phyloP scores from a whole-genome alignment of 2,797 vertebrate species.

The Columba guinea region DNA sequence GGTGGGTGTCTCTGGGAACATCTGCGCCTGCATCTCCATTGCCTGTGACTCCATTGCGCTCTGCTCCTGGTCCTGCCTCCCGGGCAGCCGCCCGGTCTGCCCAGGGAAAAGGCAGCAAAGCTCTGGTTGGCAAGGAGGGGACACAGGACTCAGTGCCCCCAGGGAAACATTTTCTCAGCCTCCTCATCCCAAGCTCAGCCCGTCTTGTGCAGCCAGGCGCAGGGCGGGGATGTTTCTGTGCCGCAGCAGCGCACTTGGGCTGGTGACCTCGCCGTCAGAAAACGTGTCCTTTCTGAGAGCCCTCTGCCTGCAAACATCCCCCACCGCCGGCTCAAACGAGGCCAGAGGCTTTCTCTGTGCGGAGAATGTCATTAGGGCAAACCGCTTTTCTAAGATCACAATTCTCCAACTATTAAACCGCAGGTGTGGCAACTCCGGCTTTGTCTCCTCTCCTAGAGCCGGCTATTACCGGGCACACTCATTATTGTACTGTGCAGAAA shows the following conservation, averaged over 20 bases:
- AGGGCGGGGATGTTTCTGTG: slow-evolving; percentile 19
- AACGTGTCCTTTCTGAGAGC: slow-evolving; percentile 53
- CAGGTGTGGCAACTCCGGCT: slow-evolving; percentile 28
- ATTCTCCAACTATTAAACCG: slow-evolving; percentile 53
- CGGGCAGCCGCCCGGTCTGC: fast-evolving
- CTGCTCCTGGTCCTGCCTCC: not conserved
- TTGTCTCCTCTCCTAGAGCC: slow-evolving; percentile 19
- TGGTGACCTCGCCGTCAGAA: slow-evolving; percentile 64
- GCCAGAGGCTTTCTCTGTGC: slow-evolving; percentile 51
- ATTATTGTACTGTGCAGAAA: not conserved
- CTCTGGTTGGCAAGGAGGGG: no score
- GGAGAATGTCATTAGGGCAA: slow-evolving; percentile 40
- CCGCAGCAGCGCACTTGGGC: not conserved
- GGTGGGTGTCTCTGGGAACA: not conserved
- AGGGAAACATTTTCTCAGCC: not conserved
- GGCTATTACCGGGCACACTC: not conserved
- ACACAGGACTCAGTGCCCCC: not conserved
- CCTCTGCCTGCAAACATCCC: not conserved
- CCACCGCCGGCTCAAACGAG: slow-evolving; percentile 27
- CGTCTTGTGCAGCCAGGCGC: not conserved
- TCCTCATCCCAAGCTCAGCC: not conserved
- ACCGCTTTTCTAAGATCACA: slow-evolving; percentile 53
- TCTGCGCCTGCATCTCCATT: not conserved
- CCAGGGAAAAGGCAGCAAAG: no score
- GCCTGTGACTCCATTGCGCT: not conserved